Evolutionary conservation across 2,888 invertebrate genomes (phyloP), one percentile per base, ranked within the genome.

Genomic region (Physocephala rufipes): DNA sequence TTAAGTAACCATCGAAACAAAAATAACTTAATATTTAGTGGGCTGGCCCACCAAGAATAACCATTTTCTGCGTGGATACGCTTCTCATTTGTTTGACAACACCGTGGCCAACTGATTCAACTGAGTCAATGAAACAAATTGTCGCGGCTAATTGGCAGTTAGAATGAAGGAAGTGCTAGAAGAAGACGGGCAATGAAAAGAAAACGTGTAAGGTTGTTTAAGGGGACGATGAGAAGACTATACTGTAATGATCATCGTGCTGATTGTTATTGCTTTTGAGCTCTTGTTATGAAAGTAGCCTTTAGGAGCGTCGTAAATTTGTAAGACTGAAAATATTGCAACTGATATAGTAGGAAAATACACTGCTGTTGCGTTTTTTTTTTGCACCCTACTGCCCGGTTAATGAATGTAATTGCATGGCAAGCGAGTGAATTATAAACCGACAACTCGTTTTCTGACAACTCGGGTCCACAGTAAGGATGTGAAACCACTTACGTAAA

Each of bases 371-470:
- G 21, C n/a, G 53, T n/a, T 12, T 9, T 64, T 65, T 24, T 51
- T 69, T 55, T n/a, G n/a, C n/a, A n/a, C n/a, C 66, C 70, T 69
- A 72, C 66, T 72, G 66, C 16, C 45, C 47, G 59, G 49, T 59
- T 59, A 61, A 73, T 74, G 76, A 76, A 78, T 76, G 78, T 82
- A 81, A 79, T 81, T 81, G 81, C 77, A 79, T 79, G 82, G 77
- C 82, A 81, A 77, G 77, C 73, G 53, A 70, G 64, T 71, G 63
- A 72, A 72, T 72, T 74, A 72, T 69, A 71, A 72, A 69, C 49
- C 58, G 66, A 24, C 66, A 66, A 55, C 66, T 66, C 66, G 21
- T 66, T 66, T 66, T 66, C n/a, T 30, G 53, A 36, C 65, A 30
- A 51, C 1, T 5, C n/a, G 66, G 36, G 65, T 1, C 53, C 19